phyloP scores from a whole-genome alignment of 2,113 vertebrate species.

The Crotalus helleri region DNA sequence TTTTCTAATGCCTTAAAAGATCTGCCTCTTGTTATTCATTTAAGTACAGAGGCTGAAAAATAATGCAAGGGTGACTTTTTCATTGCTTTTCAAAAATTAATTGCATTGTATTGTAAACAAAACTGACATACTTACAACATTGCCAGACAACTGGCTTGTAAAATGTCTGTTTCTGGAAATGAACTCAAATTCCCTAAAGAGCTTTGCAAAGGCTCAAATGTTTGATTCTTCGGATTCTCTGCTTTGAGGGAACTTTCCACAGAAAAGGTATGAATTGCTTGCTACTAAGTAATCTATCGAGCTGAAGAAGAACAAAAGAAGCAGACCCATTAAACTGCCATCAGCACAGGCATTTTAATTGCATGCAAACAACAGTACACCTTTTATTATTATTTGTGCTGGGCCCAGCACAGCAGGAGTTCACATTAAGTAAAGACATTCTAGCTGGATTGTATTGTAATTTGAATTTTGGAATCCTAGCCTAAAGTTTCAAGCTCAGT shows the following conservation, averaged over 20 bases:
- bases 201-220: background rate
- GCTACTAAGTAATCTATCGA: slow-evolving; percentile 13
- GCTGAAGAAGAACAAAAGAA: background rate
- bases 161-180: background rate
- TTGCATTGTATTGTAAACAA: background rate
- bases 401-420: background rate
- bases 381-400: slow-evolving; percentile 7
- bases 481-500: background rate
- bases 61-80: background rate
- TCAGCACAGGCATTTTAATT: slow-evolving; percentile 16
- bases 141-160: background rate
- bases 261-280: background rate
- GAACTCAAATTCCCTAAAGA: background rate
- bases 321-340: slow-evolving; percentile 14
- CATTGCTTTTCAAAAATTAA: background rate
- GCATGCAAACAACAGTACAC: slow-evolving; percentile 4
- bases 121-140: background rate
- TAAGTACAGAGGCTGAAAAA: background rate
- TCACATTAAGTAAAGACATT: background rate
- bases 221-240: background rate
- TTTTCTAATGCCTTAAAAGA: background rate
- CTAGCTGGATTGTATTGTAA: background rate
- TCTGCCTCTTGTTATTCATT: background rate
- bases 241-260: background rate
- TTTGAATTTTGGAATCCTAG: background rate